Conservation (phyloP, 2,797 vertebrate genomes). For the Selene dorsalis region DNA sequence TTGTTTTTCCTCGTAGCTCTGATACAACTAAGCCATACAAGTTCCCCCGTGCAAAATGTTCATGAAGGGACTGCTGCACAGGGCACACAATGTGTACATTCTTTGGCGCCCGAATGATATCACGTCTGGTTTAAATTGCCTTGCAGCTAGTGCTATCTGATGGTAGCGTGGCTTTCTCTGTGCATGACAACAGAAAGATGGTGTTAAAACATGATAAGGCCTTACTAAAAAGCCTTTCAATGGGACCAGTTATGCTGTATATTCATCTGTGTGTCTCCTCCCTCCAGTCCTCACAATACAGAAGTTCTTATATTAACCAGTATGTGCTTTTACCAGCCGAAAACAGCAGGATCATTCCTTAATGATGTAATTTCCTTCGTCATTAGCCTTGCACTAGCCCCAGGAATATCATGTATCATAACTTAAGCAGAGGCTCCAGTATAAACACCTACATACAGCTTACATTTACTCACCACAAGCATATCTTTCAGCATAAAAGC, state of each 20-base stretch:
- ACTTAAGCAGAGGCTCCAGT: neutral
- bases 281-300: conserved; percentile 18
- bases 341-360: conserved; percentile 15
- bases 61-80: conserved; percentile 48
- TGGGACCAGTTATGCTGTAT: conserved; percentile 34
- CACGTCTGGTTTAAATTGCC: conserved; percentile 69
- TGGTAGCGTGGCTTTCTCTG: conserved; percentile 80
- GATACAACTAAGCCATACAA: conserved; percentile 42
- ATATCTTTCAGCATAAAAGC: conserved; percentile 11
- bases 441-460: neutral
- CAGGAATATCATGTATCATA: conserved; percentile 4
- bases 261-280: conserved; percentile 33
- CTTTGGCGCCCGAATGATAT: conserved; percentile 68
- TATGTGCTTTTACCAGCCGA: neutral
- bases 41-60: conserved; percentile 44
- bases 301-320: conserved; percentile 41
- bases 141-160: conserved; percentile 88
- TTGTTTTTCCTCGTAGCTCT: conserved; percentile 41
- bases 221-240: conserved; percentile 17
- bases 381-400: conserved; percentile 3
- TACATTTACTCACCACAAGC: neutral
- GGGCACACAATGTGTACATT: conserved; percentile 65
- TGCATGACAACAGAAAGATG: conserved; percentile 82
- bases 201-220: conserved; percentile 78
- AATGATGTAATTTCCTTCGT: conserved; percentile 22